A percentile compares a stretch with the other conserved stretches of the same genome.
These are phyloP conservation scores for Apostichopus leukothele DNA, from an alignment of 53 echinoderm and acorn worm species.

Conservation along the genomic window DNA sequence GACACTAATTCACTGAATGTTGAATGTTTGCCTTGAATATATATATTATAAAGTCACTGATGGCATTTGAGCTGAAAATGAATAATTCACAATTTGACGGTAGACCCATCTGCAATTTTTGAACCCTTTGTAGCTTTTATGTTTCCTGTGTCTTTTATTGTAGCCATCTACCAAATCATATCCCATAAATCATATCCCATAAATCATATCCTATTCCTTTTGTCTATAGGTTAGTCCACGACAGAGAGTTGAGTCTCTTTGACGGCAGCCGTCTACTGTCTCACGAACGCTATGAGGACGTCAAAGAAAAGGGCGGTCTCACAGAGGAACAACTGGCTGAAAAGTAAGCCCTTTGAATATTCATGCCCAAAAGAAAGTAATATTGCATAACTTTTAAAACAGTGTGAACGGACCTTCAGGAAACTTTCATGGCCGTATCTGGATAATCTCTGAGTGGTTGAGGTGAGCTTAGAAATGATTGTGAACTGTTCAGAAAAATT, in stretches of 20 bases:
- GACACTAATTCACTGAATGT: too few species aligned
- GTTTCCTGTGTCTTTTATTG: too few species aligned
- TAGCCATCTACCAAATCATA: neutral
- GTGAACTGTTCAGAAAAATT: too few species aligned
- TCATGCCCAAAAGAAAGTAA: neutral
- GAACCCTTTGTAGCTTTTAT: neutral
- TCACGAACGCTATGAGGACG: slow-evolving; percentile 75
- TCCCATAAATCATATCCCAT: neutral
- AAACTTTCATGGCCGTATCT: too few species aligned
- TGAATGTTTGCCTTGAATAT: too few species aligned
- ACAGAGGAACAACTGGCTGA: slow-evolving; percentile 75
- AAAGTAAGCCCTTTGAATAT: slow-evolving; percentile 51
- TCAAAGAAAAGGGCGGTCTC: slow-evolving; percentile 71
- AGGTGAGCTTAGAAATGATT: too few species aligned
- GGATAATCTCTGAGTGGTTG: too few species aligned
- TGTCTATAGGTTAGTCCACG: slow-evolving; percentile 77
- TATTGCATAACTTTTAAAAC: neutral
- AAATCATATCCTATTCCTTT: neutral
- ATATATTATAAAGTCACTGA: too few species aligned
- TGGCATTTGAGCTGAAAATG: too few species aligned
- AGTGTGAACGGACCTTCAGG: too few species aligned
- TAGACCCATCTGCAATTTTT: neutral
- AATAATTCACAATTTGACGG: neutral
- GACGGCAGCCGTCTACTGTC: slow-evolving; percentile 87
- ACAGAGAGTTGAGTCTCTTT: slow-evolving; percentile 90